A percentile compares a stretch with the other conserved stretches of the same genome.
Conservation (phyloP, 2,888 invertebrate species). For the Melieria omissa region DNA sequence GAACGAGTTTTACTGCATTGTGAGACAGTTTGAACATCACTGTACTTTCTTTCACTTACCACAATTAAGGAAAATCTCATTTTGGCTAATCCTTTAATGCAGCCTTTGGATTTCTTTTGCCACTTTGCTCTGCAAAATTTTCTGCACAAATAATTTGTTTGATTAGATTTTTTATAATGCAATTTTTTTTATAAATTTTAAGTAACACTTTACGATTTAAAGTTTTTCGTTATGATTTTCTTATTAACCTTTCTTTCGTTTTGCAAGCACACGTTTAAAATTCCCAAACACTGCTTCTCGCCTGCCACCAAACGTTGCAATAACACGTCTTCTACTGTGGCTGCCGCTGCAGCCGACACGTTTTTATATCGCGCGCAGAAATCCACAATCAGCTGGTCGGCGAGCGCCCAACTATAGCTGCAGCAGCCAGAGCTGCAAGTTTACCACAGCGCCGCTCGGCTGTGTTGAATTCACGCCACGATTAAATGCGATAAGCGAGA, state of each 20-base stretch:
- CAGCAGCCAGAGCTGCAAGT: neutral
- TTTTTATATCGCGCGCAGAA: slow-evolving; percentile 58
- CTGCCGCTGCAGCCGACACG: slow-evolving; percentile 57
- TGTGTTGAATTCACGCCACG: too few species aligned
- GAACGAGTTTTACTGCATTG: too few species aligned
- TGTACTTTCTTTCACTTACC: too few species aligned
- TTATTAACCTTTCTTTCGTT: slow-evolving; percentile 9
- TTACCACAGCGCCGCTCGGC: too few species aligned
- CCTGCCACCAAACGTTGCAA: slow-evolving; percentile 28
- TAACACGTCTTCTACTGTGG: slow-evolving; percentile 58
- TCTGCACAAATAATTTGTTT: too few species aligned
- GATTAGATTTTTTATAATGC: neutral
- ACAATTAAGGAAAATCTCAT: too few species aligned
- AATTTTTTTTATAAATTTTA: slow-evolving; percentile 7
- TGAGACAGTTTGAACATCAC: too few species aligned
- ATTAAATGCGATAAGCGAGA: too few species aligned
- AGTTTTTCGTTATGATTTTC: slow-evolving; percentile 3
- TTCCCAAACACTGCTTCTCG: neutral
- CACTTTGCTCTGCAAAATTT: neutral
- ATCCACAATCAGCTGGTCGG: neutral
- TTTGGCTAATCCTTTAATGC: neutral
- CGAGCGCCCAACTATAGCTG: neutral
- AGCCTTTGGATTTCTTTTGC: neutral
- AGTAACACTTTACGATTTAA: neutral
- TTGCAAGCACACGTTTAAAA: neutral